Evolutionary conservation across 2,888 invertebrate genomes (phyloP).

Genomic region (Apamea monoglypha): DNA sequence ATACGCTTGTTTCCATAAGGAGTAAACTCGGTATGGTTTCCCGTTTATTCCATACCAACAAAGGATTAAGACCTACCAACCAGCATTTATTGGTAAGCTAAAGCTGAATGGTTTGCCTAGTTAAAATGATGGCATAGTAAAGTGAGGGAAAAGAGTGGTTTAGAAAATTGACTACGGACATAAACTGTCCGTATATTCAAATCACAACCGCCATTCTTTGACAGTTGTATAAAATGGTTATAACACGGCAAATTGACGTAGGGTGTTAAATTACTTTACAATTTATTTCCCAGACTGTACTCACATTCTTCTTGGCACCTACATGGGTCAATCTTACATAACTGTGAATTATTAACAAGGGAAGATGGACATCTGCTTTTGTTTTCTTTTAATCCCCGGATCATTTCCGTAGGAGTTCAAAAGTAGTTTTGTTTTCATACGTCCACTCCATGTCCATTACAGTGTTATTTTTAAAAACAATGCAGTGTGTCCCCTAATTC

Average conservation of each 20-base stretch:
- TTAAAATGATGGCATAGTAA: not conserved
- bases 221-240: too few relatives aligned
- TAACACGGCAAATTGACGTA: too few relatives aligned
- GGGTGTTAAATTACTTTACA: too few relatives aligned
- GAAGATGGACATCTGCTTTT: constrained; percentile 53
- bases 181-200: too few relatives aligned
- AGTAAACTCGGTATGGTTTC: constrained; percentile 5
- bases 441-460: constrained; percentile 48
- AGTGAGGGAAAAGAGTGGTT: too few relatives aligned
- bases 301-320: too few relatives aligned
- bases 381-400: constrained; percentile 55
- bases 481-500: constrained; percentile 11
- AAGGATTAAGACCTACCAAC: not conserved
- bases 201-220: too few relatives aligned
- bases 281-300: too few relatives aligned
- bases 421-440: constrained; percentile 56
- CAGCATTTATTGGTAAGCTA: not conserved
- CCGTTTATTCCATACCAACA: not conserved
- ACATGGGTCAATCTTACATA: constrained; percentile 1
- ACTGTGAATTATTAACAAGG: constrained; percentile 30
- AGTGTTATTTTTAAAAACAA: constrained; percentile 61
- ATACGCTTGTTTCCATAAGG: constrained; percentile 33
- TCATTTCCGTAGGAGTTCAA: constrained; percentile 31
- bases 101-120: not conserved
- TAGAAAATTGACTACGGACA: too few relatives aligned